Percentiles rank a stretch among this genome's conserved stretches.
Conservation (phyloP, 2,113 vertebrate genomes). For the Lasiurus cinereus region DNA sequence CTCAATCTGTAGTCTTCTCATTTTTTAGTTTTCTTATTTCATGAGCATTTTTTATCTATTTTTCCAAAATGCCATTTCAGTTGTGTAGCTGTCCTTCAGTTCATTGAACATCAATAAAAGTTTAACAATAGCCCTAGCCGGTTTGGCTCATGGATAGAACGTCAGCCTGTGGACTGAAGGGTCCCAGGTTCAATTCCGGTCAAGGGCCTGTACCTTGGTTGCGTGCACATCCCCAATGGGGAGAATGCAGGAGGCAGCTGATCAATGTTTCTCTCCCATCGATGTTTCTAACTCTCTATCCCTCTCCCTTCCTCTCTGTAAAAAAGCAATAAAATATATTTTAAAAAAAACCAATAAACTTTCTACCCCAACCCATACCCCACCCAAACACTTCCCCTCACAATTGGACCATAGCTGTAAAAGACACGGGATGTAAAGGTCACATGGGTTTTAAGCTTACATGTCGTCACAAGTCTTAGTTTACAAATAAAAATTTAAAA, state of each 20-base stretch:
- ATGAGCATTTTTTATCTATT: not conserved
- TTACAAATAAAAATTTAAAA: constrained; percentile 38
- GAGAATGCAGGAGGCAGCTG: too few relatives aligned
- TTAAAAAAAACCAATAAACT: not conserved
- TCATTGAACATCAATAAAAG: not conserved
- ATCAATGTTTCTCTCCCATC: too few relatives aligned
- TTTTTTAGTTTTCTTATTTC: not conserved
- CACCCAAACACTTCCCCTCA: not conserved
- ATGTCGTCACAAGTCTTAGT: not conserved
- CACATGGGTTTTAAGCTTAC: not conserved
- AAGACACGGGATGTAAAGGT: not conserved
- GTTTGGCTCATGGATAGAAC: too few relatives aligned
- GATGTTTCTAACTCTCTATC: too few relatives aligned
- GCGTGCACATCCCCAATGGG: too few relatives aligned
- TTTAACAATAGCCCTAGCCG: not conserved
- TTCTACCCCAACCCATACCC: not conserved
- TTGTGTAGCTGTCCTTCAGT: not conserved
- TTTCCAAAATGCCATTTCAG: not conserved
- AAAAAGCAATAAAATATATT: too few relatives aligned
- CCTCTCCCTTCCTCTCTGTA: too few relatives aligned
- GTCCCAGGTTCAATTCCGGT: too few relatives aligned
- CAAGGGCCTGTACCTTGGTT: too few relatives aligned
- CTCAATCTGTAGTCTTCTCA: not conserved
- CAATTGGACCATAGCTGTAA: not conserved
- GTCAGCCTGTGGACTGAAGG: too few relatives aligned